These are phyloP conservation scores for Solenodon paradoxus DNA, from an alignment of 2,113 vertebrate genomes.

Conservation along the genomic window DNA sequence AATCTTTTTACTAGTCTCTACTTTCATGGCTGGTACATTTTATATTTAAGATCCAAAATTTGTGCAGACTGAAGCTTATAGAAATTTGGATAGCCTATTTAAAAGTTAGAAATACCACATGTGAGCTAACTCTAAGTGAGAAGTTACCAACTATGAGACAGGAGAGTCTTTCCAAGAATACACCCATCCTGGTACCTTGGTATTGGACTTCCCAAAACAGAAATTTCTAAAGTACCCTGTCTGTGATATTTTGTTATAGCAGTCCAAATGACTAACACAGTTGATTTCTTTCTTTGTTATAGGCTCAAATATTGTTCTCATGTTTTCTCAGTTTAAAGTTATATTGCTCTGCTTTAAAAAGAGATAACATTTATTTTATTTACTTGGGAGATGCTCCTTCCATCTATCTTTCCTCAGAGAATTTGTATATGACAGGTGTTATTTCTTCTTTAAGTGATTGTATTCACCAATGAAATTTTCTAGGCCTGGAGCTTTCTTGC, in stretches of 20 bases:
- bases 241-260: background rate
- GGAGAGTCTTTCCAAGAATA: background rate
- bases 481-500: background rate
- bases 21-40: background rate
- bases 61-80: background rate
- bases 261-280: background rate
- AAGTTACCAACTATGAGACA: background rate
- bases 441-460: background rate
- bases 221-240: background rate
- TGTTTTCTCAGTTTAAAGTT: background rate
- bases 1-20: background rate
- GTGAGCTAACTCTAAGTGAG: background rate
- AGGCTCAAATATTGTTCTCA: background rate
- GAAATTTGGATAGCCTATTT: background rate
- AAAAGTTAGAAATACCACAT: too few relatives aligned
- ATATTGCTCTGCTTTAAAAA: background rate
- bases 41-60: background rate
- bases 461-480: conserved; percentile 8
- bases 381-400: background rate
- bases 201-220: background rate
- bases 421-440: background rate
- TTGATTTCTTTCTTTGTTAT: background rate
- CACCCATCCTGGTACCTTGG: background rate
- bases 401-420: background rate
- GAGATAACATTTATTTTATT: background rate